A percentile compares a stretch with the other conserved stretches of the same genome.
These are phyloP conservation scores for Sarcophaga rosellei DNA, from an alignment of 2,888 invertebrate genomes.

Conservation along the genomic window DNA sequence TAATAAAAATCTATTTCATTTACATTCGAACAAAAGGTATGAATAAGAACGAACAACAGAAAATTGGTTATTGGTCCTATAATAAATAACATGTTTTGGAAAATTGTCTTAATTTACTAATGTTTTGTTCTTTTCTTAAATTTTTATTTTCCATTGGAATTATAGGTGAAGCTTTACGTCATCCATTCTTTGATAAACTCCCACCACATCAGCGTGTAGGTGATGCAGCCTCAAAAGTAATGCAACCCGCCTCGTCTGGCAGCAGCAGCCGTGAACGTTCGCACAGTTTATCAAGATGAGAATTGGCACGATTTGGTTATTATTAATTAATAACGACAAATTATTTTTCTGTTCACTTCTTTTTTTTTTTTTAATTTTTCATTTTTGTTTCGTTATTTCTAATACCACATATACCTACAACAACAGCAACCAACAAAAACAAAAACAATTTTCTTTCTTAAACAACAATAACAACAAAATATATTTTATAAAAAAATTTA, in stretches of 20 bases:
- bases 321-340: conserved; percentile 78
- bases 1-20: no score
- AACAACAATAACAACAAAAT: conserved; percentile 29
- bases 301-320: conserved; percentile 82
- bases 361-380: neutral
- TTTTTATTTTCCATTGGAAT: neutral
- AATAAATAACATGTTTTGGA: no score
- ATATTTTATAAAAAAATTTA: conserved; percentile 1
- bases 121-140: neutral
- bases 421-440: conserved; percentile 9
- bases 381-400: no score
- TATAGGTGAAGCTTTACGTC: conserved; percentile 90
- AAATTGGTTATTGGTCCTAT: no score
- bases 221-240: conserved; percentile 76
- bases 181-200: conserved; percentile 96
- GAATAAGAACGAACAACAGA: no score
- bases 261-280: conserved; percentile 85
- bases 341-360: conserved; percentile 12
- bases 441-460: conserved; percentile 20
- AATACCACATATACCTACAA: neutral
- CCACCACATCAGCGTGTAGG: conserved; percentile 89
- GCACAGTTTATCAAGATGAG: conserved; percentile 82
- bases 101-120: neutral
- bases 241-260: conserved; percentile 76
- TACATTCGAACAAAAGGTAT: no score